Evolutionary conservation across 2,888 invertebrate genomes (phyloP), one percentile per base, ranked within the genome.

Genomic region (Eristalinus aeneus): DNA sequence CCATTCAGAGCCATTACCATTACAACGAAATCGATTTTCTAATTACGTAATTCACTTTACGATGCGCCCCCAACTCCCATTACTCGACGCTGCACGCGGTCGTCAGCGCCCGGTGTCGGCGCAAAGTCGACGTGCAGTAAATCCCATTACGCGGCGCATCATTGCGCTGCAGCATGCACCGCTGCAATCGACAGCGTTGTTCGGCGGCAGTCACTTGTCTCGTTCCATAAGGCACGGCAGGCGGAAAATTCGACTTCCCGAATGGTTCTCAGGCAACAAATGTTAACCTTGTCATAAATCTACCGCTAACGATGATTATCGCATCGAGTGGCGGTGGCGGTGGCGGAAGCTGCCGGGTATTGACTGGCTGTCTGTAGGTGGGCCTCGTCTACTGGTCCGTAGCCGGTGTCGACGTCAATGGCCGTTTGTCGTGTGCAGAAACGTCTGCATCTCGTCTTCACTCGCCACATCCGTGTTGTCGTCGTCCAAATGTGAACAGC

Each of bases 221-320:
- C 36, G 68, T 69, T 60, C 61, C 71, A 72, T 27, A 53, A 46
- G 12, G 32, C 64, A 64, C 46, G 11, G 39, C 20, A 11, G 39
- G 16, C 16, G 39, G 60, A 27, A 34, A 54, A 53, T 61, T 69
- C 53, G 27, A 53, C 54, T 16, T 36, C 61, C n/a, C 20, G 8
- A 46, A 46, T 54, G 20, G 65, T 71, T 78, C 78, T 60, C 27
- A 67, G 22, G 64, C 58, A 76, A 34, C 77, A 73, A 86, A 64
- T 77, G 77, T 77, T 77, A 82, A 82, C 82, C 86, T 82, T 82
- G 86, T 82, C 86, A 86, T 86, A 82, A 86, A 86, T 86, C 69
- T 69, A 63, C 73, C 69, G 64, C 82, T 82, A 68, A 77, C 67
- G 81, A 82, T 82, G 82, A 82, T 78, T 82, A 82, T 82, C 74